Percentiles rank a stretch among this genome's conserved stretches.
These are phyloP conservation scores for Lepidurus packardi DNA, from an alignment of 1,140 invertebrate species.

Conservation along the genomic window DNA sequence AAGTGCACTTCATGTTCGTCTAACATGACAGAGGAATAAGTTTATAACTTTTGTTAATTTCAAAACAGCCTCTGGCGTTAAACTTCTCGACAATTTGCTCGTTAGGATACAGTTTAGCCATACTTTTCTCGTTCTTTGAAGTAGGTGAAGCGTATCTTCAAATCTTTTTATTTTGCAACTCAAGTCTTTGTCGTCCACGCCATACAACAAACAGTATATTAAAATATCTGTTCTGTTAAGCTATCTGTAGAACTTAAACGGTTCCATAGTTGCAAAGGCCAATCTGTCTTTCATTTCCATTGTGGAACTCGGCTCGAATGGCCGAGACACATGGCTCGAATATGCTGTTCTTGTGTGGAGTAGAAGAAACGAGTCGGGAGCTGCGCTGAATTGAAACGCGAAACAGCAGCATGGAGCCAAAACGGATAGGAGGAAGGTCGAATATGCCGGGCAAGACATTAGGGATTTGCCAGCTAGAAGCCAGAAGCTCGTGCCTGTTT, in stretches of 20 bases:
- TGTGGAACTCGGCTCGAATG: neutral
- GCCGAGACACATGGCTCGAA: neutral
- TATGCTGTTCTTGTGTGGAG: neutral
- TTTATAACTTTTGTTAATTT: too few species aligned
- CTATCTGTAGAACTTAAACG: neutral
- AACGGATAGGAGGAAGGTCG: neutral
- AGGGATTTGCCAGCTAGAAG: slow-evolving; percentile 1
- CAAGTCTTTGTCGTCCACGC: too few species aligned
- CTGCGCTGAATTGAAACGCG: neutral
- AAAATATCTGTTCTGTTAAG: too few species aligned
- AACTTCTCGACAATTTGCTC: too few species aligned
- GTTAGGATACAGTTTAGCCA: too few species aligned
- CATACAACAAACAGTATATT: too few species aligned
- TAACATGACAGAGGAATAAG: too few species aligned
- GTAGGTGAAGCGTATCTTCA: too few species aligned
- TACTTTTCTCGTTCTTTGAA: too few species aligned
- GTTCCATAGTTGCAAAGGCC: neutral
- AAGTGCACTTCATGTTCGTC: too few species aligned
- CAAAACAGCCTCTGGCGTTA: too few species aligned
- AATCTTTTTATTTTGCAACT: too few species aligned
- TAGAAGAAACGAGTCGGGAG: neutral
- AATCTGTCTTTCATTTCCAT: neutral
- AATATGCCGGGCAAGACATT: neutral
- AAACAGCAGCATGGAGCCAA: neutral
- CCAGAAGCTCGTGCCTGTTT: neutral